Base-by-base conservation (phyloP, 53 echinoderm and acorn worm species). In the Paracentrotus lividus region DNA sequence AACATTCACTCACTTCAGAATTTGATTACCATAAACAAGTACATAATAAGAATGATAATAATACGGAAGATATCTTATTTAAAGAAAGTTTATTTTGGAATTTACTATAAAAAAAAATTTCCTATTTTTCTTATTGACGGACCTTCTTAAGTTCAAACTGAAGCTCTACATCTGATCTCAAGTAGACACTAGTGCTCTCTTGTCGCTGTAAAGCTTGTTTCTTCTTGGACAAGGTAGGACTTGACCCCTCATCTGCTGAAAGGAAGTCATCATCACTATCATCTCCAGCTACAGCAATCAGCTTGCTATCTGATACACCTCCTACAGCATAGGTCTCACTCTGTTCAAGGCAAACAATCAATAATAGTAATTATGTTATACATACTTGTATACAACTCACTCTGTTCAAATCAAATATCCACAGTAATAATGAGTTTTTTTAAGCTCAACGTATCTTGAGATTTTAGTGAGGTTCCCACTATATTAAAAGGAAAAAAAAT, bases 141-240 rank as follows among this genome's bases (percentile, higher is more conserved):
- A 99, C 99, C 96, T 95, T 96, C 88, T 97, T 97, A 23, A 99
- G 94, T 90, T 99, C 99, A 99, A 99, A 99, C 55, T 97, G 94
- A 18, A 99, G 95, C 94, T 99, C 97, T 14, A 99, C 93, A 90
- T 96, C 94, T 13, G 94, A 93, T 84, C 97, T 95, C 86, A 96
- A 94, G 56, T 92, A 93, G 33, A 88, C 94, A 15, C 88, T 94
- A 33, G 89, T 85, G 40, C 94, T 95, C 75, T 98, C 94, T 49
- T 95, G 72, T 43, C 93, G 86, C 49, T 81, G 65, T 6, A 85
- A 12, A 20, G 65, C 10, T 43, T 58, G 67, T 72, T 94, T 96
- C 55, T 87, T 90, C 55, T 87, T 90, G 24, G 43, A 89, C 0
- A 51, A 32, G 14, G 44, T 58, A 2, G 93, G 44, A 4, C 84